Base-by-base conservation (phyloP, 2,797 vertebrate genomes). In the Enteromius viviparus region DNA sequence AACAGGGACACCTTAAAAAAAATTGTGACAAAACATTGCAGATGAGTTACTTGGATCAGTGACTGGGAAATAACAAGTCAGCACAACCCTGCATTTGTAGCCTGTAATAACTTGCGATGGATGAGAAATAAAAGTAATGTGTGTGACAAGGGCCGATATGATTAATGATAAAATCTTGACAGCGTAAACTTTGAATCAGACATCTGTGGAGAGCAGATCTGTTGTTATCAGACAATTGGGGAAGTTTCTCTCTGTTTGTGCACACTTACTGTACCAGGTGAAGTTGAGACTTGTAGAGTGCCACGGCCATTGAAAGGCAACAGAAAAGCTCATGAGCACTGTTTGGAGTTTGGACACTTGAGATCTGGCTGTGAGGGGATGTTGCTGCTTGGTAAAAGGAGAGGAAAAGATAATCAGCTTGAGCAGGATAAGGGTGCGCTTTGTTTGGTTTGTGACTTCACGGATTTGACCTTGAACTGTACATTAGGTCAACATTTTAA, bases 81-180 rank as follows among this genome's bases (percentile, higher is more conserved):
- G 81, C 40, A 29, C 86, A 84, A 55, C 62, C 80, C 65, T 80
- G 47, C n/a, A 76, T 88, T 78, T 47, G 55, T 60, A 88, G 80
- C 93, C 87, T 91, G 91, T 92, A 87, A 90, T 90, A 93, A 90
- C 94, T 93, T 95, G 92, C 92, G 92, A 91, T 85, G 84, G 76
- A 75, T 23, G 90, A 88, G 89, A 86, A 93, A 89, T 87, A 91
- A 76, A 91, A 92, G 89, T 91, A 90, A 92, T 93, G 55, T 49
- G 85, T 85, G 85, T 84, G 88, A 91, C 89, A 92, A 26, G 87
- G 90, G 89, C 85, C 83, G 79, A 89, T 86, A 90, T 95, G 95
- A 96, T 95, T 95, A 92, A 95, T 96, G 93, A 87, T 87, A 87
- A 87, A 49, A 82, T 78, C 82, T 89, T 92, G 88, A 88, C 87